Base-by-base conservation (phyloP, 2,888 invertebrate genomes). In the Acrobasis suavella region DNA sequence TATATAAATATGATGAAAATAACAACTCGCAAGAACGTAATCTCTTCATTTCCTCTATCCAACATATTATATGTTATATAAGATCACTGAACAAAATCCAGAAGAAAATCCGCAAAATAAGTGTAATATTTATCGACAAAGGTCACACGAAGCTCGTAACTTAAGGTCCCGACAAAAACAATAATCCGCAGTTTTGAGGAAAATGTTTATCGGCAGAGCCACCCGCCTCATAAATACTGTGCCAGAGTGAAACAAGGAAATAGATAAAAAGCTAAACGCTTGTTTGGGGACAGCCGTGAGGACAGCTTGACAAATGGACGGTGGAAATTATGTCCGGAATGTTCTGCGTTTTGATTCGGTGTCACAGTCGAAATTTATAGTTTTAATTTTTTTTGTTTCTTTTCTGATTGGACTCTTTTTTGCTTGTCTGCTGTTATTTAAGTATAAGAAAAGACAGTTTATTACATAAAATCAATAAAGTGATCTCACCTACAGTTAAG, bases 221-320 rank as follows among this genome's bases (percentile, higher is more conserved):
- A 92, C 89, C 86, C 91, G 81, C 80, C 80, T 81, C 88, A 89
- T 91, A 91, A 92, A 92, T 91, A 89, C 79, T 74, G 77, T 68
- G 78, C 80, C 74, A 77, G 80, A 89, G 87, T 87, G 87, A 88
- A 89, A 89, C 85, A 86, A 83, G 83, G 83, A 85, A 86, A 87
- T 77, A 85, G 86, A 88, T 87, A 89, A 89, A 88, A 82, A 83
- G 81, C 86, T 86, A 84, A 85, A 85, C 82, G 76, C 76, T 78
- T 80, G 82, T 83, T 81, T 77, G 73, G 70, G 77, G 78, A 81
- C 82, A 74, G 69, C 75, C 82, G 71, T 65, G 85, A 67, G 76
- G 85, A 86, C 85, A 83, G 72, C 69, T 77, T 82, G 83, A 82
- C 80, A 80, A 82, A 81, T 80, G 77, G 62, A 51, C 46, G 54